phyloP scores from a whole-genome alignment of 2,888 invertebrate species.

The Ochropleura plecta region DNA sequence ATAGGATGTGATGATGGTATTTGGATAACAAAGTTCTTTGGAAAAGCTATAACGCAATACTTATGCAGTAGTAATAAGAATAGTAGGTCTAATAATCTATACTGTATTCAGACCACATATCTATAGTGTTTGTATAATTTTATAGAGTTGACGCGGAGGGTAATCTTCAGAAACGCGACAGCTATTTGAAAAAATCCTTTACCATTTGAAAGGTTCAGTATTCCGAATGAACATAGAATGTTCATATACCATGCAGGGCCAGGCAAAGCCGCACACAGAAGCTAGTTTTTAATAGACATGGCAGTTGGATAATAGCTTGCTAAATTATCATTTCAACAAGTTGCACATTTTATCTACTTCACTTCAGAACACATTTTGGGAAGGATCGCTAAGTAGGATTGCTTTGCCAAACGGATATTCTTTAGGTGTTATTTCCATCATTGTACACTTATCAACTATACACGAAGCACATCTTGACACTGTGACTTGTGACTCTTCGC shows the following conservation, averaged over 20 bases:
- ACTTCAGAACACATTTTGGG: neutral
- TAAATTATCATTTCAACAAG: neutral
- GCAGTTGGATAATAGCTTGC: neutral
- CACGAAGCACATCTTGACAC: slow-evolving; percentile 18
- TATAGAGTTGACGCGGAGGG: neutral
- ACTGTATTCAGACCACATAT: no score
- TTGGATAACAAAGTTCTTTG: neutral
- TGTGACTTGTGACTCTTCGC: slow-evolving; percentile 12
- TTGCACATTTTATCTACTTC: neutral
- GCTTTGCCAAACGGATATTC: slow-evolving; percentile 1
- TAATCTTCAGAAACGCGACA: neutral
- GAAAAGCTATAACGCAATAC: neutral
- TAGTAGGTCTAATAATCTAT: no score
- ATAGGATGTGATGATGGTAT: neutral
- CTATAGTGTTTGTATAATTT: no score
- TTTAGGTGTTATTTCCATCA: neutral
- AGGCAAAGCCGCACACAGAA: neutral
- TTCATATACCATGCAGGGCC: neutral
- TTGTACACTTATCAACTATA: slow-evolving; percentile 8
- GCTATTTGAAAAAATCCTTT: neutral
- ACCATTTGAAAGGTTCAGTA: neutral
- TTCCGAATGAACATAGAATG: neutral
- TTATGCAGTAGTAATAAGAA: neutral
- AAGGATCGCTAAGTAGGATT: neutral
- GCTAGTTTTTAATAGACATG: neutral